These are phyloP conservation scores for Hylia prasina DNA, from an alignment of 2,113 vertebrate species.

Conservation along the genomic window DNA sequence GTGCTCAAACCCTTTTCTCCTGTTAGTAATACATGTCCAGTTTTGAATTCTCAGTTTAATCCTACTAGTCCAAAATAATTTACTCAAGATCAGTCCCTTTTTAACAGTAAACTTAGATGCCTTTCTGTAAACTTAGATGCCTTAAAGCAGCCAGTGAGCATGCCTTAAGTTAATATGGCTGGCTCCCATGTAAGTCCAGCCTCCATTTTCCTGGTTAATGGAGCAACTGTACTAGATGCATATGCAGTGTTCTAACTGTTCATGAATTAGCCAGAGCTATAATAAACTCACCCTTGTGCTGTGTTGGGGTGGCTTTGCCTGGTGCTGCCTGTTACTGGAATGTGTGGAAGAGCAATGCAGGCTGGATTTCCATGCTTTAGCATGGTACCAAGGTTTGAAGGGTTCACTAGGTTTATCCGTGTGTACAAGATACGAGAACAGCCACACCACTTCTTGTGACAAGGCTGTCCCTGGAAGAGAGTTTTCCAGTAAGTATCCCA, in stretches of 20 bases:
- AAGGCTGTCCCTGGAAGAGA: background rate
- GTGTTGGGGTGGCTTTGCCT: background rate
- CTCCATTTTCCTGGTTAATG: background rate
- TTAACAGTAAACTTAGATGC: background rate
- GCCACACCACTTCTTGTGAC: background rate
- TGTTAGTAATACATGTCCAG: background rate
- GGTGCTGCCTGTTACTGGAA: background rate
- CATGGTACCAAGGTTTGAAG: background rate
- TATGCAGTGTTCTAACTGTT: background rate
- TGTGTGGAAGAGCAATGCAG: background rate
- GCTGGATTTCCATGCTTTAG: background rate
- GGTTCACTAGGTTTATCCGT: background rate
- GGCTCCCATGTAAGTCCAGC: background rate
- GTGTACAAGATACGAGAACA: background rate
- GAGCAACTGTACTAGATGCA: background rate
- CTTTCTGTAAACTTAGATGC: background rate
- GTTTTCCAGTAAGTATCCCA: background rate
- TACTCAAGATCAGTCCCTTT: background rate
- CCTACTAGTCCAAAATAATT: background rate
- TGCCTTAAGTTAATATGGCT: background rate
- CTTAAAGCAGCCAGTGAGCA: background rate
- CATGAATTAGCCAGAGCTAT: background rate
- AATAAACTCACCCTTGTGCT: background rate
- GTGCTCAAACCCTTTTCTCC: background rate
- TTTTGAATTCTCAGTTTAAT: background rate